Percentiles rank a stretch among this genome's conserved stretches.
These are phyloP conservation scores for Vanessa atalanta DNA, from an alignment of 1,140 invertebrate species.

Conservation along the genomic window DNA sequence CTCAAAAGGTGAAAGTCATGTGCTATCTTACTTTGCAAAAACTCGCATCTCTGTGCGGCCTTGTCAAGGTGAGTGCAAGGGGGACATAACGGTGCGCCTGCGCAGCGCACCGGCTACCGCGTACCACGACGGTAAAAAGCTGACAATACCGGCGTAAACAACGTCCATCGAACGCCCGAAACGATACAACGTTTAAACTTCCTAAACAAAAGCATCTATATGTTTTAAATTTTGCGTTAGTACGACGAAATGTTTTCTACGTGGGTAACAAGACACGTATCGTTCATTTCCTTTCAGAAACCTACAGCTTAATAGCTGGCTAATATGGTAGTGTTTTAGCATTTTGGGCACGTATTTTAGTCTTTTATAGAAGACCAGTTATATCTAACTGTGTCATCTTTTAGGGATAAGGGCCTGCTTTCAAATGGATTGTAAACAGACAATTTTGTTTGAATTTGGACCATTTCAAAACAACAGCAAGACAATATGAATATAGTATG, in stretches of 20 bases:
- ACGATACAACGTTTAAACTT: slow-evolving; percentile 13
- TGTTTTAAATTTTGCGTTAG: slow-evolving; percentile 29
- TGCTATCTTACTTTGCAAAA: slow-evolving; percentile 75
- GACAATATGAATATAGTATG: not conserved
- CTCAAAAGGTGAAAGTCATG: slow-evolving; percentile 78
- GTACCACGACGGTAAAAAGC: slow-evolving; percentile 41
- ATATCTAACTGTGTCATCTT: slow-evolving; percentile 59
- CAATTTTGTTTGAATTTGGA: slow-evolving; percentile 16
- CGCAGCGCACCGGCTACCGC: slow-evolving; percentile 47
- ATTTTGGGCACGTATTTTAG: slow-evolving; percentile 66
- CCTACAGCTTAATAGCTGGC: slow-evolving; percentile 52
- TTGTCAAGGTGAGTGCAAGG: slow-evolving; percentile 79
- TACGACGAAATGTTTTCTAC: slow-evolving; percentile 39
- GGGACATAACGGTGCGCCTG: slow-evolving; percentile 74
- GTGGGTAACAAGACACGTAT: slow-evolving; percentile 63
- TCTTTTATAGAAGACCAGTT: slow-evolving; percentile 57
- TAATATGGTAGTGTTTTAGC: slow-evolving; percentile 61
- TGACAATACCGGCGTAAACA: slow-evolving; percentile 41
- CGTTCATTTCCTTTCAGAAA: slow-evolving; percentile 70
- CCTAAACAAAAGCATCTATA: slow-evolving; percentile 47
- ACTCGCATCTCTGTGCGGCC: slow-evolving; percentile 76
- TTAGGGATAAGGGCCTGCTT: slow-evolving; percentile 39
- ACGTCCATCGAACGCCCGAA: slow-evolving; percentile 37
- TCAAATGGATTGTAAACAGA: slow-evolving; percentile 51
- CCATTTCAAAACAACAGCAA: slow-evolving; percentile 7